A percentile compares a stretch with the other conserved stretches of the same genome.
phyloP scores from a whole-genome alignment of 1,140 invertebrate species.

The Copidosoma floridanum region DNA sequence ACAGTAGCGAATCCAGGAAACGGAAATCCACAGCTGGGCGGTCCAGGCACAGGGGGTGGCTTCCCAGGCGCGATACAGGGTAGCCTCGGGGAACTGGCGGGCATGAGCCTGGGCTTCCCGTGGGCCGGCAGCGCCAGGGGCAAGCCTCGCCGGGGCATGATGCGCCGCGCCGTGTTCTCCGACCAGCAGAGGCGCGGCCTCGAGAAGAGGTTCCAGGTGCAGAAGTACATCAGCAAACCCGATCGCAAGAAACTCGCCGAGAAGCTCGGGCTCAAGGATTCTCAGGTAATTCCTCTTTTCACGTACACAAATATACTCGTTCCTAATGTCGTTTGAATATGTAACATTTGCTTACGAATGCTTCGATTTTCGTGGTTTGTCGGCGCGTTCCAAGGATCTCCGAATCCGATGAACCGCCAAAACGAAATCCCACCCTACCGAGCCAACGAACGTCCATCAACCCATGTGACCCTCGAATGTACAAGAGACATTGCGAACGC shows the following conservation, averaged over 20 bases:
- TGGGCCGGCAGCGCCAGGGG: conserved; percentile 77
- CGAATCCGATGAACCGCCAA: no score
- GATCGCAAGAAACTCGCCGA: conserved; percentile 94
- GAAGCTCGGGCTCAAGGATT: conserved; percentile 92
- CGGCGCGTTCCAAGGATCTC: no score
- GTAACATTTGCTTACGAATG: no score
- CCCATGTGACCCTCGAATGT: no score
- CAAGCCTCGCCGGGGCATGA: conserved; percentile 89
- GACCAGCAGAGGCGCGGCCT: conserved; percentile 91
- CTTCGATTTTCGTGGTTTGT: no score
- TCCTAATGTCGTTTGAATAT: no score
- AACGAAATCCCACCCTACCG: no score
- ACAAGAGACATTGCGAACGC: no score
- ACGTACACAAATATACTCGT: no score
- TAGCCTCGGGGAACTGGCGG: conserved; percentile 44
- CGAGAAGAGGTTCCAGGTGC: conserved; percentile 93
- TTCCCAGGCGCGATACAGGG: conserved; percentile 59
- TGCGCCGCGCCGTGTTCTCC: conserved; percentile 88
- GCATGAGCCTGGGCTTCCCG: conserved; percentile 63
- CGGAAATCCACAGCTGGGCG: conserved; percentile 50
- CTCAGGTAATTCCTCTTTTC: no score
- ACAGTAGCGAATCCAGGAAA: conserved; percentile 35
- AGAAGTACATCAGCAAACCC: conserved; percentile 97
- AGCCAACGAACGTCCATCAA: no score
- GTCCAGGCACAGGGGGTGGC: conserved; percentile 43